Base-by-base conservation (phyloP, 2,888 invertebrate species). In the Limnephilus marmoratus region DNA sequence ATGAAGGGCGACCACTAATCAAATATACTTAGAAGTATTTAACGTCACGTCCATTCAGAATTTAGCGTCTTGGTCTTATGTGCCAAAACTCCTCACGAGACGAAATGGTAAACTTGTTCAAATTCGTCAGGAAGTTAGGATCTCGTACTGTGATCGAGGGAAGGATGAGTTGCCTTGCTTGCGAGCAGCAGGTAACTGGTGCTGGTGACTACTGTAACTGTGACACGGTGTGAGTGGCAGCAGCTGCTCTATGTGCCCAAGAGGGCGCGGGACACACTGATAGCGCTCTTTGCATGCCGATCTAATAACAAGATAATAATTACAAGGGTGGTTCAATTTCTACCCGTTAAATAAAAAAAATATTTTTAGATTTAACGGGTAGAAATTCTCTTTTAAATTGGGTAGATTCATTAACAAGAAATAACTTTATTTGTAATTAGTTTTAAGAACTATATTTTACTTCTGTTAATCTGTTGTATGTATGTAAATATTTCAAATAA, bases 271-370 rank as follows among this genome's bases (percentile, higher is more conserved):
- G 53, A 89, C 90, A 49, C 24, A 41, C 81, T 53, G 85, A 91
- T 90, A 90, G 80, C 89, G 89, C 83, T 80, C 13, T 31, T 53
- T 83, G 88, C 91, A 91, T 91, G 83, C 90, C 49, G 89, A 91
- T 91, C 85, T 80, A 80, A 85, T 41, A 68, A 37, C 68, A 31
- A 91, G 90, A 91, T 91, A 91, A 41, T 68, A 37, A 29, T 86
- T 41, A 41, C 45, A 34, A 31, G 34, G 68, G 68, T 1, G 88
- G 88, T 18, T 88, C 88, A 88, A 24, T 29, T 24, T 45, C 85
- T 37, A 83, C 34, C 83, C 37, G 83, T 12, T 68, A 1, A n/a
- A 24, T n/a, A 0, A 0, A 24, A 68, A 68, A 68, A 68, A 7
- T 15, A 12, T 18, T 24, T 68, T 68, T 68, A 24, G 68, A 68